These are phyloP conservation scores for Matsumyia berberina DNA, from an alignment of 2,888 invertebrate species.

Conservation along the genomic window DNA sequence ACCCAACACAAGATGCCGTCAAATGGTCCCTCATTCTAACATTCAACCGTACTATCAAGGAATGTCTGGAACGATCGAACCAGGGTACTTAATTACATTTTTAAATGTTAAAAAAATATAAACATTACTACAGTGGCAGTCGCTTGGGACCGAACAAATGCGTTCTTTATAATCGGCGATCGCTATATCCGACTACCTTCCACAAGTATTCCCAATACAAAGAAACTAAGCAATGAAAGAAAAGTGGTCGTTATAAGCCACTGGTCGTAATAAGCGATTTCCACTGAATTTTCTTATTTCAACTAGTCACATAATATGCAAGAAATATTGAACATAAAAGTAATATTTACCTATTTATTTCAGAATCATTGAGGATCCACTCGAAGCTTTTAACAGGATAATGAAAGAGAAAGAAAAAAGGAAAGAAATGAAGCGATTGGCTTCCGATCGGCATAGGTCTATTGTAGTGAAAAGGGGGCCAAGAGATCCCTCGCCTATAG, in stretches of 20 bases:
- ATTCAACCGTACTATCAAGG: constrained; percentile 71
- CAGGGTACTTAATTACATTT: constrained; percentile 43
- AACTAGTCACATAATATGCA: neutral
- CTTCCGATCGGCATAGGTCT: constrained; percentile 84
- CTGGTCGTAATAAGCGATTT: too few relatives aligned
- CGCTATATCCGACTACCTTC: too few relatives aligned
- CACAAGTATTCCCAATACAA: too few relatives aligned
- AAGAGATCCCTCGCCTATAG: constrained; percentile 63
- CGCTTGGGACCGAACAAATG: too few relatives aligned
- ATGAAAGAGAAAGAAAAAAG: constrained; percentile 91
- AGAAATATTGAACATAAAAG: neutral
- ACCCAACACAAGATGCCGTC: constrained; percentile 65
- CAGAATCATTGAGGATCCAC: constrained; percentile 92
- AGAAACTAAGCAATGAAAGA: too few relatives aligned
- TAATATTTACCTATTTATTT: constrained; percentile 74
- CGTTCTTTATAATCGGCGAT: too few relatives aligned
- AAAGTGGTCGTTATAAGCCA: too few relatives aligned
- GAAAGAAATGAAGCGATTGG: constrained; percentile 85
- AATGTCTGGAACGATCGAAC: constrained; percentile 60
- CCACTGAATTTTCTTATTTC: too few relatives aligned
- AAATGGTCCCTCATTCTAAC: constrained; percentile 58
- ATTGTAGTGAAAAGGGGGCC: constrained; percentile 80
- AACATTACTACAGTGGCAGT: too few relatives aligned
- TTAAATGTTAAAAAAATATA: too few relatives aligned
- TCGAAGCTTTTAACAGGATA: constrained; percentile 94